Percentiles rank a stretch among this genome's conserved stretches.
These are phyloP conservation scores for Trileptium ribeirensis DNA, from an alignment of 2,888 invertebrate genomes.

Conservation along the genomic window DNA sequence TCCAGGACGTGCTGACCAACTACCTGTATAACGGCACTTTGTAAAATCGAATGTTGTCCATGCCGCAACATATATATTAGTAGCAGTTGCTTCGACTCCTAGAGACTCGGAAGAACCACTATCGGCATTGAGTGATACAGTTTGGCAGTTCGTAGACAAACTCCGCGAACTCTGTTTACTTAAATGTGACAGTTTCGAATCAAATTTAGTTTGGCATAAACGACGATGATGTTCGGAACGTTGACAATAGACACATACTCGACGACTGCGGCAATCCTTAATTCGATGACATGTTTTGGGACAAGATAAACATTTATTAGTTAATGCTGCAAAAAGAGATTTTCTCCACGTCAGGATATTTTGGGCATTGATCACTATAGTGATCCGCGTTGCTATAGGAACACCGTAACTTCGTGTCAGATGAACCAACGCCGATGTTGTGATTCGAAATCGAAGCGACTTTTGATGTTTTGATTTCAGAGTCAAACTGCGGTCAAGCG, in stretches of 20 bases:
- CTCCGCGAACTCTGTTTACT: neutral
- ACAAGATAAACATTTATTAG: neutral
- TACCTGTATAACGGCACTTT: neutral
- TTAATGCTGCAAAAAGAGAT: neutral
- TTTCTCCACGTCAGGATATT: neutral
- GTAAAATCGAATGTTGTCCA: constrained; percentile 8
- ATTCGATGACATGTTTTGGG: neutral
- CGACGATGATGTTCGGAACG: neutral
- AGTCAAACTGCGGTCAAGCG: neutral
- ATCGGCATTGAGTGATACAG: neutral
- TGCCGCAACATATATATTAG: neutral
- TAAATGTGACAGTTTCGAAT: neutral
- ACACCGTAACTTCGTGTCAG: neutral
- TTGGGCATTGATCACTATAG: constrained; percentile 5
- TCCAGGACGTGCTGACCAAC: neutral
- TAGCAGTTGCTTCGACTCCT: neutral
- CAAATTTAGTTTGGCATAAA: neutral
- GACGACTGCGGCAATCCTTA: neutral
- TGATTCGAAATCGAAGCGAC: neutral
- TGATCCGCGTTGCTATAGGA: neutral
- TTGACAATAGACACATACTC: neutral
- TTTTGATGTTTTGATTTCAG: neutral
- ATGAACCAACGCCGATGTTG: neutral
- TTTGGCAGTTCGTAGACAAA: neutral
- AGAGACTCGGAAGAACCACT: neutral